These are phyloP conservation scores for Dermatemys mawii DNA, from an alignment of 2,113 vertebrate species.

Conservation along the genomic window DNA sequence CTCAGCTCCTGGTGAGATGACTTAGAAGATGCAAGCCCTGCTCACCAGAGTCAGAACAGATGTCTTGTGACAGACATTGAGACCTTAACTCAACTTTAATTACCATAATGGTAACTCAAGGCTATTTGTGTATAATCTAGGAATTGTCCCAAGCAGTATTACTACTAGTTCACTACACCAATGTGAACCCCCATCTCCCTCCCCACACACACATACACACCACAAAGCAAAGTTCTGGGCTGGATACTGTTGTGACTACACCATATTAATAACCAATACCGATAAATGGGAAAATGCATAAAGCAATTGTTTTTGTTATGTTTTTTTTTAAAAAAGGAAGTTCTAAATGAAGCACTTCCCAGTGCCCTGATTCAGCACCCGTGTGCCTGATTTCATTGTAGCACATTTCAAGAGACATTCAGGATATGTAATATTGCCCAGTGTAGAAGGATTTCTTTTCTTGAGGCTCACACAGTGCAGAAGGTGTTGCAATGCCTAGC, in stretches of 20 bases:
- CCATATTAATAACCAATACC: not conserved
- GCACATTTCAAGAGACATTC: not conserved
- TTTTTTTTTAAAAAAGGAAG: not conserved
- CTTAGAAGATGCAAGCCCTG: not conserved
- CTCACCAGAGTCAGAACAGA: not conserved
- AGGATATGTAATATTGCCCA: not conserved
- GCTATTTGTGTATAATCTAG: not conserved
- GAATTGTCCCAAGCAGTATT: rapidly evolving
- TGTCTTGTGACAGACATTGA: not conserved
- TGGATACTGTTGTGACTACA: not conserved
- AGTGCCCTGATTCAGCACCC: not conserved
- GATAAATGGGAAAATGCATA: not conserved
- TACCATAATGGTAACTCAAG: not conserved
- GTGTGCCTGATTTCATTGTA: not conserved
- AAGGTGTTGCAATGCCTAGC: not conserved
- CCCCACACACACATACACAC: too few species aligned
- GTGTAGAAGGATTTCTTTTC: not conserved
- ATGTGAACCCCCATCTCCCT: too few species aligned
- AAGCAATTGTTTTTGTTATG: not conserved
- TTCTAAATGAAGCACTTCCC: rapidly evolving
- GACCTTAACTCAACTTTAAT: not conserved
- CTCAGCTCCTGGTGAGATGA: not conserved
- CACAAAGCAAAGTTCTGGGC: rapidly evolving
- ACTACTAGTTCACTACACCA: too few species aligned
- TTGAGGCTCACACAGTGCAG: not conserved